phyloP scores from a whole-genome alignment of 1,140 invertebrate genomes.

The Bradysia coprophila region DNA sequence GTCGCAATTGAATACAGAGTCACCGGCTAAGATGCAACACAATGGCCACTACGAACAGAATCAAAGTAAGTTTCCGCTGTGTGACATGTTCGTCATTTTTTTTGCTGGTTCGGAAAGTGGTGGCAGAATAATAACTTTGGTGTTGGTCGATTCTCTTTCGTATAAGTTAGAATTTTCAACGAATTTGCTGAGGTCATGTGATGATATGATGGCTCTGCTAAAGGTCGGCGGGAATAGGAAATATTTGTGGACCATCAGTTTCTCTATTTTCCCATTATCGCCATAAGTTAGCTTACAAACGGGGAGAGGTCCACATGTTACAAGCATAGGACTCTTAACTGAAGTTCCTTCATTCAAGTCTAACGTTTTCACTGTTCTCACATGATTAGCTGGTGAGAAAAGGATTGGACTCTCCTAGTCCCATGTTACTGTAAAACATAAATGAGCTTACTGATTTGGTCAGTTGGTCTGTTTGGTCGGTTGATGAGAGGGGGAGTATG shows the following conservation, averaged over 20 bases:
- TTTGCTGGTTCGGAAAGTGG: background rate
- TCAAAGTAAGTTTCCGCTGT: slow-evolving; percentile 32
- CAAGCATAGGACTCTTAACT: too few relatives aligned
- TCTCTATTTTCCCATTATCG: background rate
- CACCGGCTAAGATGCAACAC: slow-evolving; percentile 51
- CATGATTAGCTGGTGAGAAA: too few relatives aligned
- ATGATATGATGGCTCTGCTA: background rate
- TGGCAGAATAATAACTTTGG: background rate
- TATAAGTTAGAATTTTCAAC: background rate
- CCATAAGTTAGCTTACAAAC: background rate
- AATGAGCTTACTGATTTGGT: too few relatives aligned
- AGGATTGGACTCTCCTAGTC: too few relatives aligned
- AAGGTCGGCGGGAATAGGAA: background rate
- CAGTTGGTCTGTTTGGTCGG: too few relatives aligned
- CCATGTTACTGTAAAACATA: too few relatives aligned
- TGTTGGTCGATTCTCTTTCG: background rate
- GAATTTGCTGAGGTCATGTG: background rate
- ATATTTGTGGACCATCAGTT: background rate
- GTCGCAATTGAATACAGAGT: slow-evolving; percentile 70
- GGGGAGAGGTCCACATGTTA: background rate
- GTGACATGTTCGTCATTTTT: background rate
- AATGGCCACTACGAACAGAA: slow-evolving; percentile 55
- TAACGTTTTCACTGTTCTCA: too few relatives aligned
- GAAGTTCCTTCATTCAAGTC: too few relatives aligned
- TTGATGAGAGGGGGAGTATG: too few relatives aligned